phyloP scores from a whole-genome alignment of 92 coral and sea anemone species.

The Epizoanthus scotinus region DNA sequence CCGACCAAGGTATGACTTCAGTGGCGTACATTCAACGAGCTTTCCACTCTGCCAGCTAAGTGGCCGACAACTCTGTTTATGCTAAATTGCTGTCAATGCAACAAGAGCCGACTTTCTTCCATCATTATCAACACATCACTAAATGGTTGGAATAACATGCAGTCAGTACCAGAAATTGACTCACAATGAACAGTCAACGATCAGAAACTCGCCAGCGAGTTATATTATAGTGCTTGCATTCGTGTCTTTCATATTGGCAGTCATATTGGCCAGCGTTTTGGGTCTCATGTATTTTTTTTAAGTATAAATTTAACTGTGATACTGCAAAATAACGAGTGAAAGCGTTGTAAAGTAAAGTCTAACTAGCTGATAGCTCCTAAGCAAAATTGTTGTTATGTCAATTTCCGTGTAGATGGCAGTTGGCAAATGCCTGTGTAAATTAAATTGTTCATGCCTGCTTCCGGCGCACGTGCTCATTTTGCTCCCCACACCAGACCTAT shows the following conservation, averaged over 20 bases:
- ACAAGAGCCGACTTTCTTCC: not conserved
- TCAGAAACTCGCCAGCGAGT: not conserved
- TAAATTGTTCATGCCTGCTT: no score
- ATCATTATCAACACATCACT: constrained; percentile 2
- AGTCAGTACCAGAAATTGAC: constrained; percentile 3
- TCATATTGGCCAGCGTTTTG: not conserved
- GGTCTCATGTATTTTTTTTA: not conserved
- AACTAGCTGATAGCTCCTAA: no score
- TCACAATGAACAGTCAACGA: not conserved
- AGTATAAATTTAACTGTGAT: not conserved
- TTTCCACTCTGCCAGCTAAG: not conserved
- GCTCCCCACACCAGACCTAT: no score
- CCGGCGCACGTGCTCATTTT: no score
- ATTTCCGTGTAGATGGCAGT: no score
- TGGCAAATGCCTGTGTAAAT: no score
- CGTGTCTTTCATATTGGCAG: not conserved
- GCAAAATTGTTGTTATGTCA: no score
- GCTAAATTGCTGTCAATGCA: constrained; percentile 18
- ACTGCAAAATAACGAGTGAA: not conserved
- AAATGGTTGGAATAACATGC: not conserved
- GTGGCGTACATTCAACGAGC: constrained; percentile 8
- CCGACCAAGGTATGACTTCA: constrained; percentile 48
- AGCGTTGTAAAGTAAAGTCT: not conserved
- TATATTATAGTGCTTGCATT: not conserved
- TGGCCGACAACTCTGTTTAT: constrained; percentile 14